Percentiles rank a stretch among this genome's conserved stretches.
Evolutionary conservation across 1,140 invertebrate genomes (phyloP).

Genomic region (Drosophila mojavensis): DNA sequence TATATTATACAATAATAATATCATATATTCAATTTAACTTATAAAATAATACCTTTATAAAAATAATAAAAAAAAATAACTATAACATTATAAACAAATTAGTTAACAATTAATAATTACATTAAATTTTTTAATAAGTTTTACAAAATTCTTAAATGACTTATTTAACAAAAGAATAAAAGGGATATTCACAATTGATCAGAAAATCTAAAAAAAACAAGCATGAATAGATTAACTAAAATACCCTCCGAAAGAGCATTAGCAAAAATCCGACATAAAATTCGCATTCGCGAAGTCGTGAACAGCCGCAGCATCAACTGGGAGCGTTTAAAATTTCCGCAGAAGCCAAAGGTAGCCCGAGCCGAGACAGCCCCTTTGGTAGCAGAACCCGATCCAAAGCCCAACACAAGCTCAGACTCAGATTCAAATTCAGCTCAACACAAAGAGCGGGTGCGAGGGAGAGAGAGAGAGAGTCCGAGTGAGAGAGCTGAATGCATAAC

Average conservation of each 20-base stretch:
- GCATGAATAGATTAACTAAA: not conserved
- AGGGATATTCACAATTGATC: not conserved
- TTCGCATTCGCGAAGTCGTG: conserved; percentile 33
- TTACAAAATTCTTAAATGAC: too few relatives aligned
- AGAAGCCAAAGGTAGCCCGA: conserved; percentile 68
- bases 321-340: conserved; percentile 47
- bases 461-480: not conserved
- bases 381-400: conserved; percentile 24
- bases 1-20: too few relatives aligned
- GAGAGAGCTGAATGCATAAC: conserved; percentile 40
- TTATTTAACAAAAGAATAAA: too few relatives aligned
- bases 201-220: too few relatives aligned
- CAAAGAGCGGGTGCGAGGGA: not conserved
- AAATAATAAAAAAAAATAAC: too few relatives aligned
- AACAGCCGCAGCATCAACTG: conserved; percentile 11
- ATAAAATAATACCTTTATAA: too few relatives aligned
- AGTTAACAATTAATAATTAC: too few relatives aligned
- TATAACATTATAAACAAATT: too few relatives aligned
- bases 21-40: too few relatives aligned
- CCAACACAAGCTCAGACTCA: not conserved
- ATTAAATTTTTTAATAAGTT: too few relatives aligned
- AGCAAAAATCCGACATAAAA: not conserved
- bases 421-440: not conserved
- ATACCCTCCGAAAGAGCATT: conserved; percentile 14
- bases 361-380: conserved; percentile 31